Base-by-base conservation (phyloP, 2,113 vertebrate species). In the Clarias magur region DNA sequence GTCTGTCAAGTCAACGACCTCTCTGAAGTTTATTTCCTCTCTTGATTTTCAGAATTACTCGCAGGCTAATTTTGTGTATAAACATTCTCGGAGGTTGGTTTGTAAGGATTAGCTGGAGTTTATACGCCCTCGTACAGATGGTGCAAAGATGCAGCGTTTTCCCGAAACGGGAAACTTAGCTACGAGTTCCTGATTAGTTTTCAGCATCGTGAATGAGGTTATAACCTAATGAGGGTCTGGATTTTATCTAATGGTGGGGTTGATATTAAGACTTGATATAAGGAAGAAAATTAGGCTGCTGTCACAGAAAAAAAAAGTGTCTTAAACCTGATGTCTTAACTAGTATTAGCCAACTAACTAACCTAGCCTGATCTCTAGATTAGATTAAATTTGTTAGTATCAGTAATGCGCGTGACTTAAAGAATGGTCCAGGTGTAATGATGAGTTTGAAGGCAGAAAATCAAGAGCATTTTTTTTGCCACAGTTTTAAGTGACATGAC, bases 81-180 rank as follows among this genome's bases (percentile, higher is more conserved):
- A 23, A 87, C 86, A 82, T 85, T 89, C 65, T 83, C 82, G 27
- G 34, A 73, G 48, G 56, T 30, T 88, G 54, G 60, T 89, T 65
- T 81, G 80, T 82, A 30, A 48, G 88, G 81, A 90, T 90, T 82
- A 88, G 72, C 83, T 42, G 25, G 65, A 79, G 82, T 89, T 86
- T 85, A 82, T 83, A 80, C 84, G 79, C 53, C 27, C 72, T 83
- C 70, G 4, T 88, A 82, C 85, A 48, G 79, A 62, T 81, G 79
- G 79, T 11, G 12, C 57, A 23, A 81, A 81, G 57, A 38, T 25
- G 57, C 25, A 7, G 6, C 17, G 15, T 16, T 57, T 16, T n/a
- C 48, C 48, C 16, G 53, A 6, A n/a, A 25, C 10, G 4, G 11
- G 73, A 75, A 25, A 75, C 4, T 56, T 78, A 12, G 48, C 27